These are phyloP conservation scores for Holcopasites calliopsidis DNA, from an alignment of 1,140 invertebrate species.

Conservation along the genomic window DNA sequence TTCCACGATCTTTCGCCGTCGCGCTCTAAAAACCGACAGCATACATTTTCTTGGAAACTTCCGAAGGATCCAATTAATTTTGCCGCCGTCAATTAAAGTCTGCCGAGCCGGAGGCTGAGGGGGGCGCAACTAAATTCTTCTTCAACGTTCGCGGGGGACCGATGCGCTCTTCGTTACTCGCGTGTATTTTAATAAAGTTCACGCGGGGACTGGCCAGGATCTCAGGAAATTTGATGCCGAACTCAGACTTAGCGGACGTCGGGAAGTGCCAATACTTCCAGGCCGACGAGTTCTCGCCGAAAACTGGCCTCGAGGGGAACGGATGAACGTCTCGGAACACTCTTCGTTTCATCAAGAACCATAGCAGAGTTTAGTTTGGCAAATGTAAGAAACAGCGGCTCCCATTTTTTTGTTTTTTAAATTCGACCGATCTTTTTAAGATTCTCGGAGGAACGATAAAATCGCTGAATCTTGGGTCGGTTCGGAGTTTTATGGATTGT, in stretches of 20 bases:
- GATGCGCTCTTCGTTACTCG: not conserved
- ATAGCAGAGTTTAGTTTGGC: not conserved
- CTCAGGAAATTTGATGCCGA: not conserved
- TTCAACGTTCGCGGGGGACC: too few species aligned
- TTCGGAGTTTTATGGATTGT: constrained; percentile 17
- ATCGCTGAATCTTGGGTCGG: too few species aligned
- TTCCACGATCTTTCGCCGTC: not conserved
- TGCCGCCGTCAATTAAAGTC: too few species aligned
- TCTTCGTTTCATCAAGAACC: not conserved
- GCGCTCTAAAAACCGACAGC: not conserved
- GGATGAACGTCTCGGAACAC: not conserved
- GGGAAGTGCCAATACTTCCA: not conserved
- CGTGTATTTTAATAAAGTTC: constrained; percentile 5
- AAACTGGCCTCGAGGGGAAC: not conserved
- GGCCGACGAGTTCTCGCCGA: not conserved
- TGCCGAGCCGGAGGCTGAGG: too few species aligned
- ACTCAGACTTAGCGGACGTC: not conserved
- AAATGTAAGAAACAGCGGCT: too few species aligned
- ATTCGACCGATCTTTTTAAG: not conserved
- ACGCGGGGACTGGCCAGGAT: not conserved
- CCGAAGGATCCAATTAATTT: too few species aligned
- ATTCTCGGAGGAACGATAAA: too few species aligned
- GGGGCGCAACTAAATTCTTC: too few species aligned
- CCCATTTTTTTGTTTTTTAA: too few species aligned
- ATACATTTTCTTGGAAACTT: too few species aligned